Base-by-base conservation (phyloP, 2,113 vertebrate genomes). In the Cololabis saira region DNA sequence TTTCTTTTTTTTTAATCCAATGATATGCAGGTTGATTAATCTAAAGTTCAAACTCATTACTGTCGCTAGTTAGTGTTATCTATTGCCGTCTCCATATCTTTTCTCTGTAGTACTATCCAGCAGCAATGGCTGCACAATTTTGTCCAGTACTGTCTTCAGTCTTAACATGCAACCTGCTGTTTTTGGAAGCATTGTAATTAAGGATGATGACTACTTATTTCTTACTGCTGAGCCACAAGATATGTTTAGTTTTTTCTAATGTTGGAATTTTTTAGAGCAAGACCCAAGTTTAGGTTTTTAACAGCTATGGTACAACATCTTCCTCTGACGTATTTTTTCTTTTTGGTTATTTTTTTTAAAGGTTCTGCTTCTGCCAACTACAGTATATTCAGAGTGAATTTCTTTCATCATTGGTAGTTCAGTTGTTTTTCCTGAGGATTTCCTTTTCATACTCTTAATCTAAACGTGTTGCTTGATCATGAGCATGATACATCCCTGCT, bases 111-210 rank as follows among this genome's bases (percentile, higher is more conserved):
- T 47, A 8, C 22, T 47, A 54, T 67, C 30, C n/a, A 67, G 40
- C 64, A 67, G 43, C 24, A 74, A 77, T 61, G 0, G n/a, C 72
- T 71, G 16, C 43, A 57, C 12, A 16, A 5, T 19, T 61, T 24
- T 12, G 17, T 64, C 21, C 19, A 51, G 62, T 42, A 48, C 10
- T 37, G 33, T 27, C 2, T 65, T 81, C 48, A 78, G 78, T 27
- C 54, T 66, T 69, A 21, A 67, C 61, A 58, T 81, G 56, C 27
- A 67, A 58, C 41, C 5, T 62, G 24, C 54, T 73, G 53, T 58
- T 78, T 80, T 72, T 54, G 51, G 62, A 71, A 70, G 51, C 74
- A 74, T 59, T 82, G 50, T 82, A 84, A 81, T 89, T 89, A 85
- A 70, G 14, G 47, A 27, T 27, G 15, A 74, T 55, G 54, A 68